A percentile compares a stretch with the other conserved stretches of the same genome.
Conservation (phyloP, 2,888 invertebrate genomes). For the Drosophila fulvimacula region DNA sequence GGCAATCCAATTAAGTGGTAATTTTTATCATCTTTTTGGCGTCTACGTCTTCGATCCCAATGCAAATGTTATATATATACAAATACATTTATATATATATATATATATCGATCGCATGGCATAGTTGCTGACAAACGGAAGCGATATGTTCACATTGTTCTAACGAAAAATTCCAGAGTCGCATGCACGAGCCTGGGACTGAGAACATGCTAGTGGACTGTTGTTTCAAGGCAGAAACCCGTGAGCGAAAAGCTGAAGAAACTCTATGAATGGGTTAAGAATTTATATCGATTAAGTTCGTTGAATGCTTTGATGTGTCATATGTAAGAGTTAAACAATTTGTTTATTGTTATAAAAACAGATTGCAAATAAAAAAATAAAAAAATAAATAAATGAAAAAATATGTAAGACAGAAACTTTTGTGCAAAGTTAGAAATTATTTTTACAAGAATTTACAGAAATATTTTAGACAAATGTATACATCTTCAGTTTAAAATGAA, state of each 20-base stretch:
- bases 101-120: constrained; percentile 12
- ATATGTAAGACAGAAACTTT: no score
- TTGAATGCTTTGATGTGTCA: background rate
- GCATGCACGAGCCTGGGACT: constrained; percentile 37
- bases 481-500: no score
- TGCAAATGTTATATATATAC: constrained; percentile 3
- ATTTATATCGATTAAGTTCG: background rate
- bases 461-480: no score
- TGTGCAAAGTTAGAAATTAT: no score
- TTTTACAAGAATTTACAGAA: no score
- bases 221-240: constrained; percentile 20
- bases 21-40: constrained; percentile 69
- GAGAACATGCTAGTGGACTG: constrained; percentile 18
- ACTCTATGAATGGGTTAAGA: background rate
- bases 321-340: no score
- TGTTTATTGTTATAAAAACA: no score
- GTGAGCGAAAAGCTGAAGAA: background rate
- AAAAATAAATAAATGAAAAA: no score
- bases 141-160: constrained; percentile 79
- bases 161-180: constrained; percentile 61
- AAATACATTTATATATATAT: background rate
- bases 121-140: constrained; percentile 77
- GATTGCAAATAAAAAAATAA: no score
- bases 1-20: constrained; percentile 75
- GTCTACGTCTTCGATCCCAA: constrained; percentile 45